These are phyloP conservation scores for Sapajus apella DNA, from an alignment of 2,113 vertebrate genomes.

Conservation along the genomic window DNA sequence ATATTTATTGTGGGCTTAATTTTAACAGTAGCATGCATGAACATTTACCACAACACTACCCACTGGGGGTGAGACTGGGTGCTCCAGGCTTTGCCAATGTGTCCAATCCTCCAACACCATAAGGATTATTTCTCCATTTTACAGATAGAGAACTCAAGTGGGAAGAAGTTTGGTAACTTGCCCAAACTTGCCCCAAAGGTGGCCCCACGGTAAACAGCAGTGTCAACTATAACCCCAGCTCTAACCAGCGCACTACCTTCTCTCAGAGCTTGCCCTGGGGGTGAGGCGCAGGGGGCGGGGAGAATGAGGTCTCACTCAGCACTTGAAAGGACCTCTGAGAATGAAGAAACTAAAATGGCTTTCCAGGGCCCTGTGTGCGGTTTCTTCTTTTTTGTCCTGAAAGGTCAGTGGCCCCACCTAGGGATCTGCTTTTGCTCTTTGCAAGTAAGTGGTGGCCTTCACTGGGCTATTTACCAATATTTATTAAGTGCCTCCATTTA, in stretches of 20 bases:
- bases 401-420: neutral
- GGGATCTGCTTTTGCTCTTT: neutral
- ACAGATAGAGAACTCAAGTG: too few relatives aligned
- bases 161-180: neutral
- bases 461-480: neutral
- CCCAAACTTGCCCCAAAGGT: neutral
- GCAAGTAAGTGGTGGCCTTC: neutral
- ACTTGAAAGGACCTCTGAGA: neutral
- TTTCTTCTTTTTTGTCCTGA: neutral
- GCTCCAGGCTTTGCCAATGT: neutral
- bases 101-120: neutral
- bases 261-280: neutral
- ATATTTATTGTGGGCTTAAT: neutral
- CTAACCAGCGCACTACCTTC: neutral
- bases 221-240: neutral
- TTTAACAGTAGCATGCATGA: neutral
- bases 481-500: neutral
- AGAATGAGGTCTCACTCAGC: neutral
- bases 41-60: neutral
- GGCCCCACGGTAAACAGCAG: neutral
- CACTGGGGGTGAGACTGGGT: neutral
- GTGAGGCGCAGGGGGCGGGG: too few relatives aligned
- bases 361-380: neutral
- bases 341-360: neutral
- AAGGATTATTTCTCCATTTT: neutral